phyloP scores from a whole-genome alignment of 2,888 invertebrate species.

The Stenoptilia bipunctidactyla region DNA sequence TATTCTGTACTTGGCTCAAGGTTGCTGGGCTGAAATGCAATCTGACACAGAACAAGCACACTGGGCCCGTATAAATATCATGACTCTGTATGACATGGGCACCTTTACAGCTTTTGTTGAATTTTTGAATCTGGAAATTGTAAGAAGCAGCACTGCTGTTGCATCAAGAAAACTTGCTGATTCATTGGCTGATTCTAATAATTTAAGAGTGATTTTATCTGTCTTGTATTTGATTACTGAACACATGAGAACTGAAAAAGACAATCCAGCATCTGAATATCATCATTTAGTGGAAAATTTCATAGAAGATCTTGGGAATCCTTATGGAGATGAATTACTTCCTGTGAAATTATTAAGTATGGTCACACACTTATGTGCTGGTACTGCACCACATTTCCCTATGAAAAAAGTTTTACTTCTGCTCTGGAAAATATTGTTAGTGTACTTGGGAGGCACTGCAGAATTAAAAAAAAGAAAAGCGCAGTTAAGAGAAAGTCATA shows the following conservation, averaged over 20 bases:
- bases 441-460: constrained; percentile 92
- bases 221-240: constrained; percentile 96
- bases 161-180: constrained; percentile 60
- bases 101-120: constrained; percentile 92
- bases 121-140: constrained; percentile 94
- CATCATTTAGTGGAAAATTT: constrained; percentile 68
- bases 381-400: constrained; percentile 96
- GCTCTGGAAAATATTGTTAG: constrained; percentile 94
- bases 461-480: constrained; percentile 84
- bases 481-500: constrained; percentile 76
- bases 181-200: constrained; percentile 83
- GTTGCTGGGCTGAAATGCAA: constrained; percentile 94
- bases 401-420: constrained; percentile 97
- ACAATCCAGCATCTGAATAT: constrained; percentile 57
- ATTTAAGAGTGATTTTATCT: constrained; percentile 91
- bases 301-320: constrained; percentile 71
- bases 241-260: constrained; percentile 84
- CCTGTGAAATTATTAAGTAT: constrained; percentile 92
- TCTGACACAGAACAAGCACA: constrained; percentile 91
- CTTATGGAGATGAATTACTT: constrained; percentile 83
- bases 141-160: constrained; percentile 72
- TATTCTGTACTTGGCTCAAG: constrained; percentile 95
- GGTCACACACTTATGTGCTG: constrained; percentile 97
- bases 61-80: constrained; percentile 87
- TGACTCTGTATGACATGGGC: constrained; percentile 90